These are phyloP conservation scores for Coreius guichenoti DNA, from an alignment of 2,797 vertebrate genomes.

Conservation along the genomic window DNA sequence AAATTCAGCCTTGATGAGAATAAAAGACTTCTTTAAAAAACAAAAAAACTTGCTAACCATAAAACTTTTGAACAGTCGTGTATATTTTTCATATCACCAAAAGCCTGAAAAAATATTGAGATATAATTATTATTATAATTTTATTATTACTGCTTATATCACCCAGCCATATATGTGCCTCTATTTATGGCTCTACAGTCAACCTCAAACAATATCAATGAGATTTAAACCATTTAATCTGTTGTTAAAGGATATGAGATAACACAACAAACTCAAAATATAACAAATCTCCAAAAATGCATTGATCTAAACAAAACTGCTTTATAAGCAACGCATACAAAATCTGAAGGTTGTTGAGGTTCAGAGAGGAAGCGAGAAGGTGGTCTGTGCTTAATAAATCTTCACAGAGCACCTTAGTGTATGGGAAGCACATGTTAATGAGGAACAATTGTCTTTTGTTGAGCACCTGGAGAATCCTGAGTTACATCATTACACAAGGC, in stretches of 20 bases:
- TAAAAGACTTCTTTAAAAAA: not conserved
- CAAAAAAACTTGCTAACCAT: too few relatives aligned
- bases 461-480: slow-evolving; percentile 26
- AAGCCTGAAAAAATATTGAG: not conserved
- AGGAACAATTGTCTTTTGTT: slow-evolving; percentile 22
- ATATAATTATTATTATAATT: not conserved
- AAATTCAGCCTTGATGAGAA: not conserved
- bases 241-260: not conserved
- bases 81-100: not conserved
- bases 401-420: slow-evolving; percentile 18
- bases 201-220: not conserved
- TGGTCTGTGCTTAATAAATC: not conserved
- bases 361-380: not conserved
- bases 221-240: not conserved
- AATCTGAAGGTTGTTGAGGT: not conserved
- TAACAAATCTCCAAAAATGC: not conserved
- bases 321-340: not conserved
- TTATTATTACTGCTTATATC: not conserved
- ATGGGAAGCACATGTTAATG: slow-evolving; percentile 22
- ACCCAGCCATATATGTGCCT: not conserved
- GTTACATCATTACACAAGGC: slow-evolving; percentile 13
- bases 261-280: not conserved
- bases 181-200: not conserved
- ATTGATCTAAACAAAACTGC: not conserved
- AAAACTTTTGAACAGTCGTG: not conserved